Percentiles rank a stretch among this genome's conserved stretches.
Conservation (phyloP, 2,888 invertebrate genomes). For the Scaptomyza polygonia region DNA sequence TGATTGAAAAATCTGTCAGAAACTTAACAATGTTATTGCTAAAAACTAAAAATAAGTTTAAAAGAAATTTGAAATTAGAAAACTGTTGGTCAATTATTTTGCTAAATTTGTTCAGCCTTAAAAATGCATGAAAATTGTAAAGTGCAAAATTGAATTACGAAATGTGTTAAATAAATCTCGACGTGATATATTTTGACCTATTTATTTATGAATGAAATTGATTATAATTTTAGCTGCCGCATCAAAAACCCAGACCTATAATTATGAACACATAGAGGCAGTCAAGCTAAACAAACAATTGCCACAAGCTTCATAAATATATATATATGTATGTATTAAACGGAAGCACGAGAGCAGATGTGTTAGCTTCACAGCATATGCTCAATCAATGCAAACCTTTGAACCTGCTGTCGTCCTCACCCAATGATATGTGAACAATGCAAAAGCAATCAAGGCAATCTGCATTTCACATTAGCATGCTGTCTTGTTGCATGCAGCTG, state of each 20-base stretch:
- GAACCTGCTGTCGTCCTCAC: background rate
- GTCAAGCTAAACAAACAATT: background rate
- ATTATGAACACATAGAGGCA: no score
- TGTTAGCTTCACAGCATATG: background rate
- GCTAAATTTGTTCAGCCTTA: background rate
- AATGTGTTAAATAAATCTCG: background rate
- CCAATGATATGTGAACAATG: conserved; percentile 23
- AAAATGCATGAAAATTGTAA: background rate
- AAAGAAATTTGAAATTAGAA: background rate
- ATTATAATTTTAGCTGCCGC: background rate
- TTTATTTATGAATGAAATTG: background rate
- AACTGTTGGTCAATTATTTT: background rate
- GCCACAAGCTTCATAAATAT: conserved; percentile 13
- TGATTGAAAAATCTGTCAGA: background rate
- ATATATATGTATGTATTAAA: no score
- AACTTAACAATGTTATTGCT: background rate
- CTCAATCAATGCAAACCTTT: conserved; percentile 21
- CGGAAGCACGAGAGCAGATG: conserved; percentile 13
- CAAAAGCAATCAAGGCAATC: conserved; percentile 37
- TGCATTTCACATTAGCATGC: conserved; percentile 16
- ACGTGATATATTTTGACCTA: background rate
- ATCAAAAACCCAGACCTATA: background rate
- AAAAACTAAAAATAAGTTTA: background rate
- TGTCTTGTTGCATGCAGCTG: background rate
- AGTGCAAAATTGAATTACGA: background rate